Base-by-base conservation (phyloP, 2,113 vertebrate species). In the Rhodinocichla rosea region DNA sequence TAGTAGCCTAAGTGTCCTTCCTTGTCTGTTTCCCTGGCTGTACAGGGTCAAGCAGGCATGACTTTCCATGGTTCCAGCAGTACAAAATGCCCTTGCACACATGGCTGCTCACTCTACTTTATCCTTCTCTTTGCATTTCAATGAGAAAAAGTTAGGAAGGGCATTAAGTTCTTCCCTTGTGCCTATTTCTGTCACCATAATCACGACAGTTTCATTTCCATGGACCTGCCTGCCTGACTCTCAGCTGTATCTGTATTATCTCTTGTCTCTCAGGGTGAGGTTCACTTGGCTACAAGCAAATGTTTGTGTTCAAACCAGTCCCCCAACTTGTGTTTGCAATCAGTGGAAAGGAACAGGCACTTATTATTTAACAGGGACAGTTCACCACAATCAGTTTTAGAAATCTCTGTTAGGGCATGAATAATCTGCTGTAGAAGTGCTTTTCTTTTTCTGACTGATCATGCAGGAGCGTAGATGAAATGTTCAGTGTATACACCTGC, bases 321-420 rank as follows among this genome's bases (percentile, higher is more conserved):
- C 17, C 26, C 22, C 21, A 7, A 47, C 56, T 65, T 75, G 73
- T 2, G 4, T 92, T 92, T 90, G 79, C 63, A 77, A 78, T 15
- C 33, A 39, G 45, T 76, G 67, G 79, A 83, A 86, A 88, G 68
- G 59, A 92, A 55, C 13, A 94, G 90, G 94, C 91, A 95, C 84
- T 93, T 88, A 47, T n/a, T 57, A 24, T 49, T 93, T 53, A 32
- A 21, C 12, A 42, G 45, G 52, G 47, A 26, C 33, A 42, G 55
- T 73, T 86, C 35, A 57, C 42, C 42, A 27, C 1, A 1, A 70
- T 79, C 53, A 28, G 45, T 74, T 93, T 57, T 90, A 76, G 63
- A 88, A 80, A 65, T 64, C 62, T 78, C 4, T 59, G 37, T 62
- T 77, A 50, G 87, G 40, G 21, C 49, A 68, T 64, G 32, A 95